Evolutionary conservation across 2,888 invertebrate species (phyloP).

Genomic region (Lapara coniferarum): DNA sequence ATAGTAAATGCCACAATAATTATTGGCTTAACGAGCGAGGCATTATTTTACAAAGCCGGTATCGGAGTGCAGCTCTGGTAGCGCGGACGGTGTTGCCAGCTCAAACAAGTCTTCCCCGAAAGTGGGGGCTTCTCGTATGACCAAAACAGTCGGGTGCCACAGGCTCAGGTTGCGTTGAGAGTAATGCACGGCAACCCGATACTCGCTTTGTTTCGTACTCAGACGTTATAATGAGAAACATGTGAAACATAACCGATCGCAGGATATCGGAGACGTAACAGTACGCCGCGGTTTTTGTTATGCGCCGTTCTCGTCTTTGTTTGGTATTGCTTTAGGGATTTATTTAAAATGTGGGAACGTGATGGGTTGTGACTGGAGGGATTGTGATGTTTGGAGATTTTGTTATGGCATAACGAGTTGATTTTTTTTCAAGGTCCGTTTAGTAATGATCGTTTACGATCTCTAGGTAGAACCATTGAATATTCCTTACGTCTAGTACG

Average conservation of each 20-base stretch:
- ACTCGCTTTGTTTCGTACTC: conserved; percentile 76
- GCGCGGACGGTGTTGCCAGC: conserved; percentile 53
- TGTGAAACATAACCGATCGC: conserved; percentile 77
- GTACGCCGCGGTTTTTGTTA: conserved; percentile 62
- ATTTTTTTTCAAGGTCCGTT: too few species aligned
- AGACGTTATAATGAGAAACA: conserved; percentile 81
- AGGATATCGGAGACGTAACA: conserved; percentile 72
- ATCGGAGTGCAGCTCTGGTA: conserved; percentile 38
- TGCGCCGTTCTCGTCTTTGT: conserved; percentile 55
- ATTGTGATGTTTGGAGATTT: too few species aligned
- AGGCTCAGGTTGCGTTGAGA: conserved; percentile 61
- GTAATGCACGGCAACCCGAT: conserved; percentile 70
- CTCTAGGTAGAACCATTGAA: too few species aligned
- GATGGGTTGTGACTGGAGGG: conserved; percentile 28
- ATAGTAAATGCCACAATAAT: conserved; percentile 7
- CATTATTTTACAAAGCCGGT: conserved; percentile 58
- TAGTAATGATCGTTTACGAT: too few species aligned
- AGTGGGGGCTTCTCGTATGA: conserved; percentile 68
- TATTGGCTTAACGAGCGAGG: conserved; percentile 28
- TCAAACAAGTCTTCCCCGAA: conserved; percentile 64
- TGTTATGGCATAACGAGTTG: too few species aligned
- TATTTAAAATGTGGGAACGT: conserved; percentile 23
- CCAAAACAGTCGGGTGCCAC: conserved; percentile 62
- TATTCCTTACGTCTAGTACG: too few species aligned
- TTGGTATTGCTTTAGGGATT: conserved; percentile 43